Conservation (phyloP, 2,888 invertebrate species). For the Operophtera brumata region DNA sequence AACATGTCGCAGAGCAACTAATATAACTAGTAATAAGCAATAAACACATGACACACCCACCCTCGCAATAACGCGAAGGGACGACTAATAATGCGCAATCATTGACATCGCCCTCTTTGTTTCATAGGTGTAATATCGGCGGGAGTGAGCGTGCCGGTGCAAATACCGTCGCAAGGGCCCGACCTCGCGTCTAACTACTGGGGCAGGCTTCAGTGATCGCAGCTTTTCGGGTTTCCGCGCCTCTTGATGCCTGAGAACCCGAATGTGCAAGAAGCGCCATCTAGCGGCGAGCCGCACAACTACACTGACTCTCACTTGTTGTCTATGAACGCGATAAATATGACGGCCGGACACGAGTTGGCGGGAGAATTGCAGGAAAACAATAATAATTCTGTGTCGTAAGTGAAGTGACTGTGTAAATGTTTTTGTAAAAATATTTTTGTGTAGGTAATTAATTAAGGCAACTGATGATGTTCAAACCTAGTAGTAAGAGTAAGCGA, state of each 20-base stretch:
- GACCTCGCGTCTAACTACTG: conserved; percentile 92
- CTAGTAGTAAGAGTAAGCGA: conserved; percentile 67
- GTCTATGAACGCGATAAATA: conserved; percentile 75
- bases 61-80: conserved; percentile 18
- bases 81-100: conserved; percentile 33
- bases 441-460: conserved; percentile 37
- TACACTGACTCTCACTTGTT: conserved; percentile 70
- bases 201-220: conserved; percentile 96
- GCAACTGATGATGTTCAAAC: conserved; percentile 80
- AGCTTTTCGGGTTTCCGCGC: conserved; percentile 93
- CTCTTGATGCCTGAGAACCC: conserved; percentile 85
- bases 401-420: conserved; percentile 54
- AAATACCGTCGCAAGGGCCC: conserved; percentile 92
- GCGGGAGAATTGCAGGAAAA: conserved; percentile 66
- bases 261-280: conserved; percentile 68
- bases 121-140: conserved; percentile 94
- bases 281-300: conserved; percentile 75
- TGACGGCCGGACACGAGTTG: conserved; percentile 78
- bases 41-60: conserved; percentile 11
- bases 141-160: conserved; percentile 94
- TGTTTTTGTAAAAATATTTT: conserved; percentile 21
- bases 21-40: conserved; percentile 1
- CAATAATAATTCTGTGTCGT: conserved; percentile 52
- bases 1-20: not conserved
- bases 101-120: conserved; percentile 48